Conservation (phyloP, 1,140 invertebrate genomes). For the Laodelphax striatellus region DNA sequence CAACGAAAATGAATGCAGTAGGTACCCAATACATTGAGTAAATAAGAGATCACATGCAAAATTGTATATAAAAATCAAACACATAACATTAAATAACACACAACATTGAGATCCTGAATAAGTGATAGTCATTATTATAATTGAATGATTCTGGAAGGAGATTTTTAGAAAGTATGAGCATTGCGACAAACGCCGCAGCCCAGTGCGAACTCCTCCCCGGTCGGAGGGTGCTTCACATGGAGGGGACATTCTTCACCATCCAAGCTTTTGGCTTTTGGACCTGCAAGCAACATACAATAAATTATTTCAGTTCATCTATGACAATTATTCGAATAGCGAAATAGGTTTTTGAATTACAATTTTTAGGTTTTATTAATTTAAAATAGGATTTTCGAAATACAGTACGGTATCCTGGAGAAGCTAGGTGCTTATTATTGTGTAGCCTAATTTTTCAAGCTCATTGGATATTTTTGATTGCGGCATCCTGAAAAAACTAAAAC, state of each 20-base stretch:
- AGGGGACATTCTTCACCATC: constrained; percentile 92
- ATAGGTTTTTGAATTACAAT: constrained; percentile 2
- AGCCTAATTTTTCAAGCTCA: too few species aligned
- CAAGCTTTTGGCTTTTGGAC: constrained; percentile 79
- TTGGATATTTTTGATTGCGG: too few species aligned
- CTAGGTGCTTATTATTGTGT: not conserved
- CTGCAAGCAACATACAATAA: constrained; percentile 33
- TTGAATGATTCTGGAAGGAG: too few species aligned
- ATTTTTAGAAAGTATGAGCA: constrained; percentile 78
- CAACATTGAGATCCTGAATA: too few species aligned
- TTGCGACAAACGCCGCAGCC: constrained; percentile 97
- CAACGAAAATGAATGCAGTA: too few species aligned
- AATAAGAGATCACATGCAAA: too few species aligned
- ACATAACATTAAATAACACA: too few species aligned
- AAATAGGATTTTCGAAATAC: constrained; percentile 7
- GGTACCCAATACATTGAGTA: too few species aligned
- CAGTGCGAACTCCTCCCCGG: constrained; percentile 95
- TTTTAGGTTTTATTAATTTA: not conserved
- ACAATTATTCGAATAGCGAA: not conserved
- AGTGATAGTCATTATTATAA: too few species aligned
- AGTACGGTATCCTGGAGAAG: not conserved
- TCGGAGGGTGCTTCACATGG: constrained; percentile 89
- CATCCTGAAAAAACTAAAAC: too few species aligned
- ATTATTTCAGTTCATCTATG: not conserved
- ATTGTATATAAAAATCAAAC: too few species aligned